Conservation (phyloP, 2,888 invertebrate genomes). For the Gonocerus acuteangulatus region DNA sequence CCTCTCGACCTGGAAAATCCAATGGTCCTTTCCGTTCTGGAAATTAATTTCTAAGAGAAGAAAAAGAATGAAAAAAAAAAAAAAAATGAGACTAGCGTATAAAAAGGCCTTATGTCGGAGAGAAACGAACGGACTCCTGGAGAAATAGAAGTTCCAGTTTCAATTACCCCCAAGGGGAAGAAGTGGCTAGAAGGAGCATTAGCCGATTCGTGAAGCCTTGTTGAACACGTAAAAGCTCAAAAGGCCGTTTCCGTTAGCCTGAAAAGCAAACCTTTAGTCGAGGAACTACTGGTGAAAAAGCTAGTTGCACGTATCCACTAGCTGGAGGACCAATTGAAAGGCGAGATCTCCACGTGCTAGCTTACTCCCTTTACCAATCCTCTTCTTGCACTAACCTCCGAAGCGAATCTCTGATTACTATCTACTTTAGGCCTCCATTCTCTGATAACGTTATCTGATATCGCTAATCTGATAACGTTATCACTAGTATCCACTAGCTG, state of each 20-base stretch:
- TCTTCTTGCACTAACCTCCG: not conserved
- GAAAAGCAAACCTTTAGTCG: conserved; percentile 20
- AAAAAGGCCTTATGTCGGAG: not conserved
- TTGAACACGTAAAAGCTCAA: conserved; percentile 27
- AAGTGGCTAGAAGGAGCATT: not conserved
- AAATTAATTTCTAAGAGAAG: not conserved
- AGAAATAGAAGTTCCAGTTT: not conserved
- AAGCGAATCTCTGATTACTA: not conserved
- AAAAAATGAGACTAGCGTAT: not conserved
- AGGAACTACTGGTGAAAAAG: not conserved
- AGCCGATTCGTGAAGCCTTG: conserved; percentile 21
- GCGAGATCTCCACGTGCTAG: not conserved
- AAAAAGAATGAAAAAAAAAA: not conserved
- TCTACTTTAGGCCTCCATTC: too few relatives aligned
- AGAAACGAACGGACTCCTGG: not conserved
- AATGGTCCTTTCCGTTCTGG: not conserved
- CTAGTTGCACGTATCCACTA: not conserved
- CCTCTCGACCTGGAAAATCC: too few relatives aligned
- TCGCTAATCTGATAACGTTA: too few relatives aligned
- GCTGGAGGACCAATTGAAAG: not conserved
- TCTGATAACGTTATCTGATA: too few relatives aligned
- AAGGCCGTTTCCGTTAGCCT: conserved; percentile 23
- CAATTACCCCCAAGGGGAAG: not conserved
- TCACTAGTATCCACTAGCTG: too few relatives aligned
- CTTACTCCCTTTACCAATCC: too few relatives aligned